A percentile compares a stretch with the other conserved stretches of the same genome.
Evolutionary conservation across 1,140 invertebrate species (phyloP).

Genomic region (Helicoverpa zea): DNA sequence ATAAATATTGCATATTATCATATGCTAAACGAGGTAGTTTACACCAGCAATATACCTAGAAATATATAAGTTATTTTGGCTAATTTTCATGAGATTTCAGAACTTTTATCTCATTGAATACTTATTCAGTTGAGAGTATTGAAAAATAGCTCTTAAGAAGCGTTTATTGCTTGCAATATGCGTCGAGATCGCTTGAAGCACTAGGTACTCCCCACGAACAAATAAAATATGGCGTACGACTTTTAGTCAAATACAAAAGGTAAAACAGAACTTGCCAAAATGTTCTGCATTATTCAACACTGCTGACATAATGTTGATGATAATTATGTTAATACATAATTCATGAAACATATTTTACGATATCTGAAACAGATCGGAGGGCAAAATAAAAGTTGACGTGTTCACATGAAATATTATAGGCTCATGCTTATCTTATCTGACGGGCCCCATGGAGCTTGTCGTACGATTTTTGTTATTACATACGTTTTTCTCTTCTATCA

Average conservation of each 20-base stretch:
- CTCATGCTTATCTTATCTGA: constrained; percentile 4
- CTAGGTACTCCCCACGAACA: too few species aligned
- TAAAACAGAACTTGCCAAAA: not conserved
- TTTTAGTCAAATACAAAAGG: not conserved
- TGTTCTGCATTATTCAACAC: not conserved
- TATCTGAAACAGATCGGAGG: not conserved
- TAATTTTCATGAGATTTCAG: too few species aligned
- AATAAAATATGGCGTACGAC: not conserved
- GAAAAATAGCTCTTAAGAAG: too few species aligned
- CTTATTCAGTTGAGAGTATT: too few species aligned
- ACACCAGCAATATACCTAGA: not conserved
- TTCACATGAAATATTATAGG: not conserved
- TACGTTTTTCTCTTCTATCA: too few species aligned
- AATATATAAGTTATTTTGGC: not conserved
- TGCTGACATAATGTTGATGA: not conserved
- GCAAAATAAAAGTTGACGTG: not conserved
- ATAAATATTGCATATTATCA: not conserved
- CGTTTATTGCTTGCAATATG: too few species aligned
- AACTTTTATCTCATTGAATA: too few species aligned
- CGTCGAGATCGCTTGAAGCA: too few species aligned
- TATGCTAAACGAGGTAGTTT: too few species aligned
- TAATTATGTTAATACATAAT: constrained; percentile 10
- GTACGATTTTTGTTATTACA: not conserved
- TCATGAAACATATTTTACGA: constrained; percentile 21
- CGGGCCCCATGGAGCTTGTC: not conserved